A percentile compares a stretch with the other conserved stretches of the same genome.
Evolutionary conservation across 2,797 vertebrate genomes (phyloP).

Genomic region (Propithecus perrieri): DNA sequence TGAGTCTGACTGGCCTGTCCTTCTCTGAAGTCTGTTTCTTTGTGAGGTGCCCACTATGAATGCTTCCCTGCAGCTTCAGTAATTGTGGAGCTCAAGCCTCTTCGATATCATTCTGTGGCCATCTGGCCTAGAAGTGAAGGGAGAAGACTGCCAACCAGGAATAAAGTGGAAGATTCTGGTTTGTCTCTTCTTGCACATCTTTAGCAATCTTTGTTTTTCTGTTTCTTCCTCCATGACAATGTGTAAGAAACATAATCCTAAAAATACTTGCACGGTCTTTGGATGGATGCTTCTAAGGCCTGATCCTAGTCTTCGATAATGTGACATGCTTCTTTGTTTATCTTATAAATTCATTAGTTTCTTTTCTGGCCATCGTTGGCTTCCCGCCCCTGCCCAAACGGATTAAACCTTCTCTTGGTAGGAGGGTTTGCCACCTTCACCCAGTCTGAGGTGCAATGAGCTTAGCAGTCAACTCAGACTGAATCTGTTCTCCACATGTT

Average conservation of each 20-base stretch:
- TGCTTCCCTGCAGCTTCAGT: not conserved
- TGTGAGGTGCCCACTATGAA: not conserved
- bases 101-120: slow-evolving; percentile 11
- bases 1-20: rapidly evolving
- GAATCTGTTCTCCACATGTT: slow-evolving; percentile 51
- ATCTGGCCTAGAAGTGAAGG: slow-evolving; percentile 56
- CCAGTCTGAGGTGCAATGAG: not conserved
- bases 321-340: not conserved
- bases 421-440: not conserved
- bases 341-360: not conserved
- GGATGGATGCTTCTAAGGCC: not conserved
- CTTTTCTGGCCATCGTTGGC: not conserved
- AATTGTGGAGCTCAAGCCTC: not conserved
- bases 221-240: slow-evolving; percentile 46
- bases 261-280: not conserved
- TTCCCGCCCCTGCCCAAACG: rapidly evolving
- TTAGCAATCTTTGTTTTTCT: slow-evolving; percentile 65
- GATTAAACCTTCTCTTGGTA: not conserved
- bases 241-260: slow-evolving; percentile 49
- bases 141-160: slow-evolving; percentile 3
- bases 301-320: not conserved
- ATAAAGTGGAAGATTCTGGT: slow-evolving; percentile 36
- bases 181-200: slow-evolving; percentile 64
- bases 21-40: not conserved
- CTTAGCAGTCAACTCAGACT: not conserved